Evolutionary conservation across 2,113 vertebrate species (phyloP).

Genomic region (Acrocephalus arundinaceus): DNA sequence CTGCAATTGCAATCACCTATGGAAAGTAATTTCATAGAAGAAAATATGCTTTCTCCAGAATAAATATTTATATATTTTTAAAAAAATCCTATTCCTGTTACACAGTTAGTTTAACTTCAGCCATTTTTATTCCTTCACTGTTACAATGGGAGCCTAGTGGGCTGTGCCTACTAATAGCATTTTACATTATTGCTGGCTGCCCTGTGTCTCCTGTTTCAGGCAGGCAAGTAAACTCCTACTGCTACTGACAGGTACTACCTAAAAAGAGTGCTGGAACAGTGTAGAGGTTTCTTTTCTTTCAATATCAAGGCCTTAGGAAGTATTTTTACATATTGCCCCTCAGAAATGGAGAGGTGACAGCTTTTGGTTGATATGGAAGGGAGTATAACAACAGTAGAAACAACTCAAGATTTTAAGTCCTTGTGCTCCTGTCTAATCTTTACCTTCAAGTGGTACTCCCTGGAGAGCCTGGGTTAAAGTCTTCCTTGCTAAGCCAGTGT

Average conservation of each 20-base stretch:
- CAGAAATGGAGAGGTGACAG: not conserved
- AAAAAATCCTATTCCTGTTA: not conserved
- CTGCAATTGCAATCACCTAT: not conserved
- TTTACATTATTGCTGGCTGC: not conserved
- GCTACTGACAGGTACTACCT: not conserved
- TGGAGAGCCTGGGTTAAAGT: not conserved
- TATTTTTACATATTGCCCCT: not conserved
- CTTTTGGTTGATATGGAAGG: not conserved
- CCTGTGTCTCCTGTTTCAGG: not conserved
- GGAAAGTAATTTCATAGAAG: not conserved
- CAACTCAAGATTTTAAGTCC: not conserved
- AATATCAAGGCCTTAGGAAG: not conserved
- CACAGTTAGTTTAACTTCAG: not conserved
- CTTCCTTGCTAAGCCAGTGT: not conserved
- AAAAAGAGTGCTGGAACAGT: not conserved
- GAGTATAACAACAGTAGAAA: not conserved
- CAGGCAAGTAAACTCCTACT: not conserved
- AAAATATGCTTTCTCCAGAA: not conserved
- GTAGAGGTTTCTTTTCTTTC: not conserved
- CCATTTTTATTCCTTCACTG: not conserved
- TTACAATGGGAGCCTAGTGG: not conserved
- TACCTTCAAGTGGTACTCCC: not conserved
- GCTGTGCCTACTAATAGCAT: not conserved
- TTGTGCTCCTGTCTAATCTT: not conserved
- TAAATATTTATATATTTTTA: not conserved